Evolutionary conservation across 2,113 vertebrate species (phyloP).

Genomic region (Pitta sordida): DNA sequence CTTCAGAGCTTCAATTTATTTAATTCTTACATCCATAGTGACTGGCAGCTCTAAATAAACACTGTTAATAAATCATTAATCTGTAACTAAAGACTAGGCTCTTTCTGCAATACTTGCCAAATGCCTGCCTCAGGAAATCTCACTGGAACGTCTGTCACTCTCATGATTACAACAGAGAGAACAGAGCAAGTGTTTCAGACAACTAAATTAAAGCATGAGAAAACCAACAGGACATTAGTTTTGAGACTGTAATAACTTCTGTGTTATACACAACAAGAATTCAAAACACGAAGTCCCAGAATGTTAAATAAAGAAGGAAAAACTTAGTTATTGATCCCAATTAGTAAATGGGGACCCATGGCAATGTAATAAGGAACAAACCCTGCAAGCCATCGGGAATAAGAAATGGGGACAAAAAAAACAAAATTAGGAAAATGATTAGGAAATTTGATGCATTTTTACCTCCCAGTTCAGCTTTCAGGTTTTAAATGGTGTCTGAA

Average conservation of each 20-base stretch:
- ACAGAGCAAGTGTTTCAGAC: background rate
- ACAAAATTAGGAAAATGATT: background rate
- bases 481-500: slow-evolving; percentile 57
- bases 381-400: background rate
- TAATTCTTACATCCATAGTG: slow-evolving; percentile 62
- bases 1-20: slow-evolving; percentile 17
- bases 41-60: slow-evolving; percentile 76
- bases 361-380: slow-evolving; percentile 31
- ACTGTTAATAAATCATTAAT: slow-evolving; percentile 82
- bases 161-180: slow-evolving; percentile 11
- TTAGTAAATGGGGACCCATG: background rate
- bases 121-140: slow-evolving; percentile 46
- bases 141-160: slow-evolving; percentile 51
- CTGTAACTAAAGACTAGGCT: slow-evolving; percentile 63
- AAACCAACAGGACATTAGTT: background rate
- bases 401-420: background rate
- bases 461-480: background rate
- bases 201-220: background rate
- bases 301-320: background rate
- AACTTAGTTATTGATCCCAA: background rate
- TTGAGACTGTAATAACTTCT: background rate
- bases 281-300: background rate
- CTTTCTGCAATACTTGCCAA: slow-evolving; percentile 23
- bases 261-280: slow-evolving; percentile 19
- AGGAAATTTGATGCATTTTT: slow-evolving; percentile 30